These are phyloP conservation scores for Ailurus styani DNA, from an alignment of 2,113 vertebrate genomes.

Conservation along the genomic window DNA sequence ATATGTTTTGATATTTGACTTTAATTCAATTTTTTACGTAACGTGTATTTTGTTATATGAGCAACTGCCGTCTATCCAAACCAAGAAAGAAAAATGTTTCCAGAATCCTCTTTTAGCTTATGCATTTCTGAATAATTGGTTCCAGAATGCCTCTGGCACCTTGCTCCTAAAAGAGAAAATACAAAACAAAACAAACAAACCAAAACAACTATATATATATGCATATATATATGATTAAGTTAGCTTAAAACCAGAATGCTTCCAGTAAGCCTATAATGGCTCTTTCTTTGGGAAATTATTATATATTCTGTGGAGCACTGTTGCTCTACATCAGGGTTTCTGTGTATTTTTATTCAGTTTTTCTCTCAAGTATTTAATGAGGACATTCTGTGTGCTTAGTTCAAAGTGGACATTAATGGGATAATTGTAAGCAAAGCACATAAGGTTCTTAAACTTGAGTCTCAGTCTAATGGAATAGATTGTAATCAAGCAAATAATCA, in stretches of 20 bases:
- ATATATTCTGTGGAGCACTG: background rate
- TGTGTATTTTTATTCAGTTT: background rate
- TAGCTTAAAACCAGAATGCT: background rate
- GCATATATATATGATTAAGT: background rate
- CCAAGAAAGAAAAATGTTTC: background rate
- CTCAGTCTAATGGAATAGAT: background rate
- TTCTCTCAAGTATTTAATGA: background rate
- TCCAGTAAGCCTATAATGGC: background rate
- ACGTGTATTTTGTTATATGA: background rate
- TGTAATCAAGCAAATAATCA: background rate
- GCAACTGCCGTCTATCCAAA: conserved; percentile 12
- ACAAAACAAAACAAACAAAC: background rate
- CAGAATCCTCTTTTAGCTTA: conserved; percentile 29
- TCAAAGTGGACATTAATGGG: background rate
- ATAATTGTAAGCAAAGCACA: background rate
- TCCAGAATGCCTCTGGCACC: conserved; percentile 1
- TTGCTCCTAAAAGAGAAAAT: background rate
- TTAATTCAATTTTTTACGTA: background rate
- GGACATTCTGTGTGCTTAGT: background rate
- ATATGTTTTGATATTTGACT: background rate
- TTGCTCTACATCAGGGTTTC: background rate
- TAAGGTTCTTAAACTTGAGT: background rate
- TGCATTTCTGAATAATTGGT: conserved; percentile 4
- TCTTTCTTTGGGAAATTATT: background rate
- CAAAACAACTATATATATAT: background rate